Evolutionary conservation across 2,888 invertebrate species (phyloP), one percentile per base, ranked within the genome.

Genomic region (Podabrus alpinus): DNA sequence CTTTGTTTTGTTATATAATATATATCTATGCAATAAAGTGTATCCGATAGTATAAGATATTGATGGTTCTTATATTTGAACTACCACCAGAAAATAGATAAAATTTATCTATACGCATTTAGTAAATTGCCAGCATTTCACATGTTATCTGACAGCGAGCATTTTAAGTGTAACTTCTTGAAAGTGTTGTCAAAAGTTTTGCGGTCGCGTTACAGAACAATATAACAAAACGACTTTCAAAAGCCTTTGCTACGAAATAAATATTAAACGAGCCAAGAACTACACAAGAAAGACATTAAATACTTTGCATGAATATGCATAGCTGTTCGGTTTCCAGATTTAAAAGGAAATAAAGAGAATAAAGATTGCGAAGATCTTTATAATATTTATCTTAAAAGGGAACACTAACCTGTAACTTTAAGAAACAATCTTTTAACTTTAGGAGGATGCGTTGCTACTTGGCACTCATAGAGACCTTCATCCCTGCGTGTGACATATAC

Each of bases 391-490:
- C 7, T 74, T 21, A 59, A 45, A 64, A 64, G 15, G 16, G 45
- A 61, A 59, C 66, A 79, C 81, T 73, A 77, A 85, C 85, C 85
- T 80, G 90, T 91, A 80, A 92, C 89, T 85, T 89, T 88, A 71
- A 92, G 88, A 82, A 89, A 89, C 83, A 91, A 90, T 83, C 89
- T 89, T 84, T 90, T 90, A 77, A 91, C 90, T 84, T 90, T 87
- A 15, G 91, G 90, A 45, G 91, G 91, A 85, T 91, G 91, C 21
- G 91, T 91, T 68, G 91, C 90, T 74, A 92, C 89, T 87, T 92
- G 92, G 84, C 92, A 92, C 84, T 91, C 90, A 86, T 92, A 92
- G 68, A 91, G 86, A 11, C 91, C 92, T 78, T 91, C 91, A 83
- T 92, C 92, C 74, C 89, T 87, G 74, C 89, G 88, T 64, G 89